These are phyloP conservation scores for Ophion ventricosus DNA, from an alignment of 2,888 invertebrate species.

Conservation along the genomic window DNA sequence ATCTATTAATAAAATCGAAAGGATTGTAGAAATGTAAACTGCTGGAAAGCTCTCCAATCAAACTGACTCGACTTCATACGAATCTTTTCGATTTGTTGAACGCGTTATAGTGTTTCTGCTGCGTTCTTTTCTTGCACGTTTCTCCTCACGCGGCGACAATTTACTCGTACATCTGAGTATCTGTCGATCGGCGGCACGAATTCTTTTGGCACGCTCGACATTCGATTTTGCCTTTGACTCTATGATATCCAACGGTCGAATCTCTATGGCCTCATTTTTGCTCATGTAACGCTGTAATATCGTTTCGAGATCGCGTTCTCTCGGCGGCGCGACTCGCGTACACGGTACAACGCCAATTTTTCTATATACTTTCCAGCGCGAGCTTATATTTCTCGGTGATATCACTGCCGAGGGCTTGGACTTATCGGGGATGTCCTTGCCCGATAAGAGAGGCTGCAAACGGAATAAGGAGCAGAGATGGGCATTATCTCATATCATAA, in stretches of 20 bases:
- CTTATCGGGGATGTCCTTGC: slow-evolving; percentile 33
- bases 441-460: slow-evolving; percentile 48
- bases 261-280: slow-evolving; percentile 51
- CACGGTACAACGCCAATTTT: slow-evolving; percentile 54
- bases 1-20: slow-evolving; percentile 37
- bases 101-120: slow-evolving; percentile 62
- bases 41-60: slow-evolving; percentile 22
- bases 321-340: slow-evolving; percentile 27
- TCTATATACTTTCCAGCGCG: slow-evolving; percentile 52
- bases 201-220: slow-evolving; percentile 39
- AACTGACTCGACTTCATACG: slow-evolving; percentile 23
- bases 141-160: slow-evolving; percentile 45
- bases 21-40: slow-evolving; percentile 2
- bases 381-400: slow-evolving; percentile 46
- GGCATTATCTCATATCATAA: neutral
- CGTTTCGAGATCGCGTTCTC: slow-evolving; percentile 33
- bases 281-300: slow-evolving; percentile 54
- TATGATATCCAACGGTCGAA: slow-evolving; percentile 46
- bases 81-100: slow-evolving; percentile 30
- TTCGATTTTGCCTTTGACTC: slow-evolving; percentile 39
- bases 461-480: slow-evolving; percentile 7
- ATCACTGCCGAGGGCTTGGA: slow-evolving; percentile 44
- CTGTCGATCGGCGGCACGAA: slow-evolving; percentile 50
- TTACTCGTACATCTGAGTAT: slow-evolving; percentile 55
- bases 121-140: slow-evolving; percentile 58